Percentiles rank a stretch among this genome's conserved stretches.
Conservation (phyloP, 2,113 vertebrate species). For the Neotragus pygmaeus region DNA sequence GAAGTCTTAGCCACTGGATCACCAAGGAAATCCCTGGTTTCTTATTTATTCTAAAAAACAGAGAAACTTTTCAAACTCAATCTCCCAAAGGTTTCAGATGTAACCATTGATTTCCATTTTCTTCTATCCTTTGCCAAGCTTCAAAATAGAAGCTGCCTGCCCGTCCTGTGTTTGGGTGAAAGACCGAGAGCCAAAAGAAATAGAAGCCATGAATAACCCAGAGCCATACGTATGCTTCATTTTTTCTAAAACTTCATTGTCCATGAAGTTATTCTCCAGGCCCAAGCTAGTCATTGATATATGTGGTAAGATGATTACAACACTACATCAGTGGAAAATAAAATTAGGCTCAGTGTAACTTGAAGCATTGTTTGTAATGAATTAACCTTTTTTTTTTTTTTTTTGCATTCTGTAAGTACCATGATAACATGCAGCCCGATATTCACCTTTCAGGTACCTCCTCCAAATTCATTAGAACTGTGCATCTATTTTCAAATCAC, state of each 20-base stretch:
- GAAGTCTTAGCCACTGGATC: not conserved
- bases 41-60: constrained; percentile 3
- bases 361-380: not conserved
- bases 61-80: not conserved
- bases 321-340: not conserved
- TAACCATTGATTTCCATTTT: not conserved
- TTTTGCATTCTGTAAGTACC: not conserved
- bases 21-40: not conserved
- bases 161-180: not conserved
- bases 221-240: not conserved
- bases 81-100: not conserved
- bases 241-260: not conserved
- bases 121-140: not conserved
- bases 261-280: not conserved
- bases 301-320: not conserved
- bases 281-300: not conserved
- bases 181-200: not conserved
- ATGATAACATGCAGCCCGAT: not conserved
- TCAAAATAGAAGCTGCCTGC: not conserved
- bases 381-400: not conserved
- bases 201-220: not conserved
- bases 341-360: not conserved
- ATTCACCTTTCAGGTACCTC: constrained; percentile 8
- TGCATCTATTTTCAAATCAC: constrained; percentile 2
- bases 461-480: not conserved